Conservation (phyloP, 2,797 vertebrate genomes). For the Telmatherina bonti region DNA sequence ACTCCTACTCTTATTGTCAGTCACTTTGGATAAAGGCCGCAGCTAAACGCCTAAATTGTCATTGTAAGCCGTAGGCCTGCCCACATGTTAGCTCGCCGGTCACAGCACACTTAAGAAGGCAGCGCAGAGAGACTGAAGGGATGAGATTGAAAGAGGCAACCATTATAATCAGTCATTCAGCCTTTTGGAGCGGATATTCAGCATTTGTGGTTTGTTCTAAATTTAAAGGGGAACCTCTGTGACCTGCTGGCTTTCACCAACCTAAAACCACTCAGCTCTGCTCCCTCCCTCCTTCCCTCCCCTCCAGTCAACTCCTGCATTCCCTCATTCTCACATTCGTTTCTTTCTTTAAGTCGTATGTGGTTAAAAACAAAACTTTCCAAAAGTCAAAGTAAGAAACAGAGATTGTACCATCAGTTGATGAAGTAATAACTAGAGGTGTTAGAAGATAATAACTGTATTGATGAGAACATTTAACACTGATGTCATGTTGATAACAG, state of each 20-base stretch:
- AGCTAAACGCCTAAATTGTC: slow-evolving; percentile 76
- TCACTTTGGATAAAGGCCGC: slow-evolving; percentile 62
- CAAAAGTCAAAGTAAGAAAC: slow-evolving; percentile 13
- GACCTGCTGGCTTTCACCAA: slow-evolving; percentile 79
- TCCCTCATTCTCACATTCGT: slow-evolving; percentile 37
- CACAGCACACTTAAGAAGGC: slow-evolving; percentile 69
- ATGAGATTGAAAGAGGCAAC: slow-evolving; percentile 81
- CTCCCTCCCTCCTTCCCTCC: slow-evolving; percentile 27
- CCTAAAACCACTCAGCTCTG: slow-evolving; percentile 49
- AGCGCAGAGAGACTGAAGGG: slow-evolving; percentile 62
- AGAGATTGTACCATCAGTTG: slow-evolving; percentile 20
- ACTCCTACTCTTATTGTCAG: slow-evolving; percentile 61
- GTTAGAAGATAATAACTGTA: too few species aligned
- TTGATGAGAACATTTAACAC: not conserved
- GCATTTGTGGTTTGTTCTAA: slow-evolving; percentile 77
- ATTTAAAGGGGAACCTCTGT: slow-evolving; percentile 81
- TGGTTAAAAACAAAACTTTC: slow-evolving; percentile 23
- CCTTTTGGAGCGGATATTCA: slow-evolving; percentile 76
- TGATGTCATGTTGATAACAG: not conserved
- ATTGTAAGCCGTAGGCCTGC: slow-evolving; percentile 74
- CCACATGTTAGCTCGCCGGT: slow-evolving; percentile 72
- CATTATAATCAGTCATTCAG: slow-evolving; percentile 82
- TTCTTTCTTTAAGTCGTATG: slow-evolving; percentile 16
- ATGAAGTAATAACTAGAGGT: not conserved
- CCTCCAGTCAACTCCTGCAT: slow-evolving; percentile 38